A percentile compares a stretch with the other conserved stretches of the same genome.
Evolutionary conservation across 2,113 vertebrate species (phyloP).

Genomic region (Nycticryphes semicollaris): DNA sequence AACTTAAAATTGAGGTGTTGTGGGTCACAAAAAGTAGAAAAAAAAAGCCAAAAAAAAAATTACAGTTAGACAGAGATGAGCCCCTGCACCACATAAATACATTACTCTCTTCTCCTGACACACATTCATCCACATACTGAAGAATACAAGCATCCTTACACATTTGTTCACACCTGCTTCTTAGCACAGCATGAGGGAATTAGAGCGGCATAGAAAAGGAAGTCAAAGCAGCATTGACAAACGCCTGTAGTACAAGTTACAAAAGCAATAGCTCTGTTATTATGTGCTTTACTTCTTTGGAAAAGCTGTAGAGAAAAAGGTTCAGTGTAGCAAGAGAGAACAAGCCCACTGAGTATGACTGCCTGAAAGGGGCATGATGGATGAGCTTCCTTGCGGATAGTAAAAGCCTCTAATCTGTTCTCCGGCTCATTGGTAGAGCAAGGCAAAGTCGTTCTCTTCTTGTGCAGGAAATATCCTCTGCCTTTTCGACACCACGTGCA

Average conservation of each 20-base stretch:
- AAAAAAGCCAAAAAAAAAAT: not conserved
- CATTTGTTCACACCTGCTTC: conserved; percentile 17
- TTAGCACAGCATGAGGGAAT: not conserved
- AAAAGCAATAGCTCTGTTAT: conserved; percentile 38
- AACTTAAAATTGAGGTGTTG: conserved; percentile 13
- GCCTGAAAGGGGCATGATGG: conserved; percentile 40
- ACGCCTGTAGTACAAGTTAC: not conserved
- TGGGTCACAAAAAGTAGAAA: not conserved
- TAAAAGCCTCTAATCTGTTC: conserved; percentile 28
- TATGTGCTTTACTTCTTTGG: conserved; percentile 27
- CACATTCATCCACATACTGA: not conserved
- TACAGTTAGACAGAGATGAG: not conserved
- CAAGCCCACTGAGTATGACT: not conserved
- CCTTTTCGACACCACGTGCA: conserved; percentile 8
- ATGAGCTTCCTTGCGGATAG: conserved; percentile 24
- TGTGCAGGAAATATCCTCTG: conserved; percentile 28
- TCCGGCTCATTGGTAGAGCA: conserved; percentile 38
- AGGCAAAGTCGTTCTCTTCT: conserved; percentile 27
- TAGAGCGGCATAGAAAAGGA: not conserved
- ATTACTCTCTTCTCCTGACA: not conserved
- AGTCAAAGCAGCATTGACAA: conserved; percentile 28
- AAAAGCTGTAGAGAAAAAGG: conserved; percentile 4
- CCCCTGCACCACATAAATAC: not conserved
- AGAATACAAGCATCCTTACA: not conserved
- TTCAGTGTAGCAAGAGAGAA: conserved; percentile 31